Percentiles rank a stretch among this genome's conserved stretches.
Evolutionary conservation across 2,113 vertebrate genomes (phyloP).

Genomic region (Columba janthina): DNA sequence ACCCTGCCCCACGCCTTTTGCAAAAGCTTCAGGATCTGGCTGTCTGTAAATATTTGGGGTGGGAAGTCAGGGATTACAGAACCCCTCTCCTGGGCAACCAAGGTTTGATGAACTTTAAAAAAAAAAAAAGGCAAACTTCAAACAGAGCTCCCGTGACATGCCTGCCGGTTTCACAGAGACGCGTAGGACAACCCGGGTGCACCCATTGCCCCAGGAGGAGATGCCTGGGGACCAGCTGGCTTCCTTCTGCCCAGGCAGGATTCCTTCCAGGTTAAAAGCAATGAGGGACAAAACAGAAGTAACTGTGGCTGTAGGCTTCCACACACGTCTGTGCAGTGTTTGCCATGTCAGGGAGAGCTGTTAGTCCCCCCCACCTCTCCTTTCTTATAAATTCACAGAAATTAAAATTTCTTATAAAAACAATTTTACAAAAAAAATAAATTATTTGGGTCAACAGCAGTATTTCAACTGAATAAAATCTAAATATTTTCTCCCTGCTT

Average conservation of each 20-base stretch:
- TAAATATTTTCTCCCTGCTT: neutral
- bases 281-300: neutral
- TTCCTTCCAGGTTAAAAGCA: neutral
- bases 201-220: neutral
- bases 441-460: neutral
- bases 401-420: neutral
- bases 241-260: neutral
- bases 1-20: neutral
- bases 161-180: neutral
- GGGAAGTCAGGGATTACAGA: constrained; percentile 18
- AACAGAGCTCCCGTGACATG: neutral
- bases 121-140: neutral
- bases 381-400: neutral
- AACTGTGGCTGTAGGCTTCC: neutral
- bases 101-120: neutral
- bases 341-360: fast-evolving
- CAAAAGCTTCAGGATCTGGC: neutral
- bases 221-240: neutral
- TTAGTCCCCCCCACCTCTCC: neutral
- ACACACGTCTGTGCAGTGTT: fast-evolving
- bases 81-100: constrained; percentile 37
- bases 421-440: neutral
- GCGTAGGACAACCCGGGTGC: neutral
- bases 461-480: neutral
- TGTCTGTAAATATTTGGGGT: constrained; percentile 27